Base-by-base conservation (phyloP, 1,140 invertebrate species). In the Drosophila malerkotliana region DNA sequence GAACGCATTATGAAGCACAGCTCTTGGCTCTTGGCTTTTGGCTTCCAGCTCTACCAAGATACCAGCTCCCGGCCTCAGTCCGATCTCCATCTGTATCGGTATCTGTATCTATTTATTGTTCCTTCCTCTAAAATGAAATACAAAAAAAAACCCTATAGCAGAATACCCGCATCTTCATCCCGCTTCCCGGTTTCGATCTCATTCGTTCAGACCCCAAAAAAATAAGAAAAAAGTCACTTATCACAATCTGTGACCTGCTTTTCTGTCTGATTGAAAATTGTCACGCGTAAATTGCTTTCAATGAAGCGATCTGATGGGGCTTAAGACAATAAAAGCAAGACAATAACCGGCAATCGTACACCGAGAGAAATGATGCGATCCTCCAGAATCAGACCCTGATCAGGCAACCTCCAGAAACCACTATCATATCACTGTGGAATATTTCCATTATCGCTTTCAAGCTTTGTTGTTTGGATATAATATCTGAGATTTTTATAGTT, bases 281-380 rank as follows among this genome's bases (percentile, higher is more conserved):
- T 78, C 69, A 73, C 59, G 77, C 58, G 55, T 83, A 69, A 83
- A 82, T 82, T 81, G 74, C 61, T 82, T 81, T 60, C 58, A 82
- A 81, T 73, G 60, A 57, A 59, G 73, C 78, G 63, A 60, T 53
- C 44, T 52, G 63, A 6, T 8, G 41, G 6, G 6, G 41, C 63
- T 78, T 52, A 77, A 77, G 39, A 68, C 51, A 74, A 58, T 52
- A 37, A 69, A 49, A 41, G 58, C 41, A 8, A 8, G n/a, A 41
- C 12, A 41, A 7, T 41, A n/a, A 41, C 41, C 12, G 4, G 34
- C 4, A 12, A 37, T 37, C 12, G 34, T 37, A 37, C 34, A 37
- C 34, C 34, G 10, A 4, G 34, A 37, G 10, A n/a, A 37, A 37
- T n/a, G 21, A 3, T 21, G 21, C 21, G 21, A 3, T 3, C 21